Evolutionary conservation across 2,888 invertebrate genomes (phyloP).

Genomic region (Amblyjoppa proteus): DNA sequence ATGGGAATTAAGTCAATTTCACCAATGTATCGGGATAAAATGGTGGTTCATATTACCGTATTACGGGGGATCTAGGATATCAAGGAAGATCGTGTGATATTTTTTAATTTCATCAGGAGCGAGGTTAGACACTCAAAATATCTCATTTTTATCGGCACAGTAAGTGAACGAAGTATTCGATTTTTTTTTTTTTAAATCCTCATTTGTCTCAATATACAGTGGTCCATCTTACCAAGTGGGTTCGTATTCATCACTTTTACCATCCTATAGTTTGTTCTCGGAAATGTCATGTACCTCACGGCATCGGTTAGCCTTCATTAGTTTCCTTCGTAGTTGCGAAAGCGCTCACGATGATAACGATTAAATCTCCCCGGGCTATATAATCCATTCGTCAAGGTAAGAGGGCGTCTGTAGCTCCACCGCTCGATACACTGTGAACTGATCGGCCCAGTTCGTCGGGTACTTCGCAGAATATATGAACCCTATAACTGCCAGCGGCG

Average conservation of each 20-base stretch:
- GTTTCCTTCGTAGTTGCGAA: conserved; percentile 43
- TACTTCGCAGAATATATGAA: conserved; percentile 10
- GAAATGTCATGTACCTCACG: not conserved
- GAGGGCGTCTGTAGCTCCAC: conserved; percentile 36
- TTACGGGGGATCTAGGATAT: too few relatives aligned
- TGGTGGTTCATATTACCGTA: too few relatives aligned
- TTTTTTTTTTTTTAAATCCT: not conserved
- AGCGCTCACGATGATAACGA: conserved; percentile 42
- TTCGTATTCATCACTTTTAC: not conserved
- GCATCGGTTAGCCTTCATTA: conserved; percentile 1
- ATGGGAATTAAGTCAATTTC: too few relatives aligned
- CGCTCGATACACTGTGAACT: conserved; percentile 42
- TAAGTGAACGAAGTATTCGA: not conserved
- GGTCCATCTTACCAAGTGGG: not conserved
- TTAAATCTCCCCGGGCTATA: conserved; percentile 22
- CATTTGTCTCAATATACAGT: not conserved
- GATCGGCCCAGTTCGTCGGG: conserved; percentile 11
- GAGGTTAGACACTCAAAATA: too few relatives aligned
- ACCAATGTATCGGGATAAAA: too few relatives aligned
- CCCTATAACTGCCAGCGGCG: not conserved
- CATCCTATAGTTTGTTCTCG: conserved; percentile 7
- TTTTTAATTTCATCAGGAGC: too few relatives aligned
- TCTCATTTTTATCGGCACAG: too few relatives aligned
- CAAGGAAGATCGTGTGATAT: too few relatives aligned
- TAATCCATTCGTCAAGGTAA: conserved; percentile 33